A percentile compares a stretch with the other conserved stretches of the same genome.
phyloP scores from a whole-genome alignment of 2,797 vertebrate species.

The Hybognathus amarus region DNA sequence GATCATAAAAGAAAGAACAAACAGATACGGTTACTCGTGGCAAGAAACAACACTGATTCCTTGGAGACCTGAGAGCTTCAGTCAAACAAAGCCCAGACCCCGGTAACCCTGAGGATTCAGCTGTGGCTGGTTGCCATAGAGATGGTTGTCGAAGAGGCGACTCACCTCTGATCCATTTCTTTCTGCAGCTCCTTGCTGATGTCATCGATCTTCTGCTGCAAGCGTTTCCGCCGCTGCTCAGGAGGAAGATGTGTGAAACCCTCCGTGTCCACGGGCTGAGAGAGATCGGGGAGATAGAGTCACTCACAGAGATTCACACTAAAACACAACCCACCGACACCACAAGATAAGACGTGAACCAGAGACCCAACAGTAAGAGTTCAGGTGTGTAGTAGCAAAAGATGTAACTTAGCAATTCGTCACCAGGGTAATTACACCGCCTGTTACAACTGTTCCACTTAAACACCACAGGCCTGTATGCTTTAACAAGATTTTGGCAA shows the following conservation, averaged over 20 bases:
- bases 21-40: conserved; percentile 28
- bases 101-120: conserved; percentile 36
- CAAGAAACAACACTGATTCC: conserved; percentile 57
- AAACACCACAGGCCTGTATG: neutral
- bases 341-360: conserved; percentile 15
- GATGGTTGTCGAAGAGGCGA: conserved; percentile 60
- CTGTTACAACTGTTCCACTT: neutral
- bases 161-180: conserved; percentile 90
- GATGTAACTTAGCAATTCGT: neutral
- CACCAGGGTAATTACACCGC: neutral
- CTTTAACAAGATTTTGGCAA: neutral
- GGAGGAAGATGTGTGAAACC: conserved; percentile 89
- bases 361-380: conserved; percentile 5
- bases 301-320: conserved; percentile 26
- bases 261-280: conserved; percentile 82
- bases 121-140: conserved; percentile 42
- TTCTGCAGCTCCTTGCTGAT: conserved; percentile 87
- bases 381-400: conserved; percentile 11
- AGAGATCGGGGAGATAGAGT: conserved; percentile 57
- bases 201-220: conserved; percentile 87
- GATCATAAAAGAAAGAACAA: conserved; percentile 44
- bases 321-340: conserved; percentile 3
- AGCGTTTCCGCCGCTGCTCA: conserved; percentile 87
- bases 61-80: conserved; percentile 62
- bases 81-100: conserved; percentile 65